Evolutionary conservation across 2,797 vertebrate genomes (phyloP).

Genomic region (Gallinago solitaria): DNA sequence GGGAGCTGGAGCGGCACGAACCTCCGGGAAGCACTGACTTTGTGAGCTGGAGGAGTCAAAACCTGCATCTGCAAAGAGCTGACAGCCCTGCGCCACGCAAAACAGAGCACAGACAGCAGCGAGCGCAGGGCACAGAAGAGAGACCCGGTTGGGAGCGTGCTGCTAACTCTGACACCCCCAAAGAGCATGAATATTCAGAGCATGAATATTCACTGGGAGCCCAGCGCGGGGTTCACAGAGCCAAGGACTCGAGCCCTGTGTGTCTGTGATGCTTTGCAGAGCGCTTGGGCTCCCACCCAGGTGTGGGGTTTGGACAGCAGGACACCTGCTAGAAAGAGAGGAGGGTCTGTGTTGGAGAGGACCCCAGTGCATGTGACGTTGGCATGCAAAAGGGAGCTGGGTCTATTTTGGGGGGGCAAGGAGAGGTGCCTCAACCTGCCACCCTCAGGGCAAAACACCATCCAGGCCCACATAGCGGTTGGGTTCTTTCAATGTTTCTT

Average conservation of each 20-base stretch:
- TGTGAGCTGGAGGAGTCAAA: not conserved
- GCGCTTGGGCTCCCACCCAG: not conserved
- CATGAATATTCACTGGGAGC: not conserved
- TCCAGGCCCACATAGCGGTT: not conserved
- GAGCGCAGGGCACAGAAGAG: not conserved
- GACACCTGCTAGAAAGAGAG: not conserved
- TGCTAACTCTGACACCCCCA: not conserved
- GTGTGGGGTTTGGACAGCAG: not conserved
- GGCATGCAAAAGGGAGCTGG: not conserved
- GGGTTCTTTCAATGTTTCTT: not conserved
- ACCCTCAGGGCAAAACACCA: not conserved
- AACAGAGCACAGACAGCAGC: not conserved
- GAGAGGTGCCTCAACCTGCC: not conserved
- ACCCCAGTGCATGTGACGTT: fast-evolving
- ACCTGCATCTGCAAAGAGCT: not conserved
- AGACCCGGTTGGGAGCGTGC: not conserved
- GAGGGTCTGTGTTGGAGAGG: not conserved
- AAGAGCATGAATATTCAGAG: not conserved
- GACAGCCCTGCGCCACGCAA: not conserved
- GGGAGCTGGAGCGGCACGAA: not conserved
- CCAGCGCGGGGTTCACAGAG: fast-evolving
- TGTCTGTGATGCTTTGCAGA: not conserved
- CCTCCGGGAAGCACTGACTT: not conserved
- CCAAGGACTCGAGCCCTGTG: not conserved
- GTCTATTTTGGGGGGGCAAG: not conserved